Evolutionary conservation across 2,113 vertebrate species (phyloP), one percentile per base, ranked within the genome.

Genomic region (Oryzias melastigma): DNA sequence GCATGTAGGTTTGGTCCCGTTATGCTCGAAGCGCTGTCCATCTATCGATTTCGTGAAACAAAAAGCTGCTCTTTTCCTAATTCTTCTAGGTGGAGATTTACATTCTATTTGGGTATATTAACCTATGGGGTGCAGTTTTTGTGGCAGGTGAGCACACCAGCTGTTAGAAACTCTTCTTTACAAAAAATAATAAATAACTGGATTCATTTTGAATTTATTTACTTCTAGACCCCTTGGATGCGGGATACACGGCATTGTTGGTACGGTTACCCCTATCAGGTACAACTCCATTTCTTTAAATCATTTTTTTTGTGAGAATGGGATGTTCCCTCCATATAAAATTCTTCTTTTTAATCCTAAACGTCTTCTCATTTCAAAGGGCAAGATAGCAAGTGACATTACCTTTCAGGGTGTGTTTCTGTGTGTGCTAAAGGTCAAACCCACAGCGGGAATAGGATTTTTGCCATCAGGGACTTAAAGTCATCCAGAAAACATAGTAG

Each of bases 201-300:
- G 16, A 47, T n/a, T 47, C 6, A 47, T 44, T 24, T 25, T 0
- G 14, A 13, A 5, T 4, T 1, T 47, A 52, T 46, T 46, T 47
- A 14, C n/a, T 67, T 75, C 19, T 16, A 99, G 97, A 85, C 91
- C 5, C 91, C 95, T 25, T 99, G 97, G 97, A 90, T 98, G 85
- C 98, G 95, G 96, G 95, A 99, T 71, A 98, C 94, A 15, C 91
- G 92, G 79, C 94, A 96, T 29, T 99, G 97, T 90, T 99, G 97
- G 97, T 93, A 94, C 73, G 92, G 90, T 63, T 99, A 99, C 83
- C 97, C 97, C 13, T 94, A 92, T 86, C 96, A 99, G 95, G 97
- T 99, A 8, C 35, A 17, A 0, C 16, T 45, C 14, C 8, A 12
- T 8, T 12, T 35, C 35, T 8, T 12, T 7, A 8, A 8, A 35